A percentile compares a stretch with the other conserved stretches of the same genome.
phyloP scores from a whole-genome alignment of 2,888 invertebrate genomes.

The Caenorhabditis angaria region DNA sequence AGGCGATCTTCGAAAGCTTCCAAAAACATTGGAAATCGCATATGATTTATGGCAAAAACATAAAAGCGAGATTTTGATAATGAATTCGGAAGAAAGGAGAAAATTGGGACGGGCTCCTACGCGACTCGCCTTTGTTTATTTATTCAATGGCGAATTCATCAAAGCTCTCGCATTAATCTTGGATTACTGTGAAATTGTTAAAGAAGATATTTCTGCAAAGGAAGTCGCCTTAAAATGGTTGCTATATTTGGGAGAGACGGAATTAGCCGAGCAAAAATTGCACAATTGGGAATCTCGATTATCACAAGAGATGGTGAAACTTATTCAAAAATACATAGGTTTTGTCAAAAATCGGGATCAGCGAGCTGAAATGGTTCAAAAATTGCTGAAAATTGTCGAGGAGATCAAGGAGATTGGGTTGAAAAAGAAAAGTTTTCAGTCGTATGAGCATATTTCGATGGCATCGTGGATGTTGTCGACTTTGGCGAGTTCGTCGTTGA shows the following conservation, averaged over 20 bases:
- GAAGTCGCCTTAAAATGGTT: constrained; percentile 33
- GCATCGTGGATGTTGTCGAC: constrained; percentile 25
- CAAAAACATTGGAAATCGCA: background rate
- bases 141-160: constrained; percentile 3
- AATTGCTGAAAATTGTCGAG: constrained; percentile 14
- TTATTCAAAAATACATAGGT: background rate
- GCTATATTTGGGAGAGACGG: constrained; percentile 33
- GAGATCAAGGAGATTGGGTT: constrained; percentile 15
- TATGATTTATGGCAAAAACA: background rate
- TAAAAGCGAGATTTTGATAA: background rate
- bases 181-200: constrained; percentile 23
- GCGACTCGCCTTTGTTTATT: background rate
- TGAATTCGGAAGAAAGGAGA: background rate
- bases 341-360: constrained; percentile 7
- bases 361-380: constrained; percentile 7
- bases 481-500: constrained; percentile 12
- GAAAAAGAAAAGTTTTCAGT: constrained; percentile 11
- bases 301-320: constrained; percentile 10
- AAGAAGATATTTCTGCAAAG: constrained; percentile 15
- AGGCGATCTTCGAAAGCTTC: background rate
- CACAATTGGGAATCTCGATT: constrained; percentile 14
- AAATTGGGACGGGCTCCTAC: background rate
- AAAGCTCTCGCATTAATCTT: constrained; percentile 32
- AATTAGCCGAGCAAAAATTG: constrained; percentile 26
- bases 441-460: constrained; percentile 23